phyloP scores from a whole-genome alignment of 1,140 invertebrate genomes.

The Uloborus diversus region DNA sequence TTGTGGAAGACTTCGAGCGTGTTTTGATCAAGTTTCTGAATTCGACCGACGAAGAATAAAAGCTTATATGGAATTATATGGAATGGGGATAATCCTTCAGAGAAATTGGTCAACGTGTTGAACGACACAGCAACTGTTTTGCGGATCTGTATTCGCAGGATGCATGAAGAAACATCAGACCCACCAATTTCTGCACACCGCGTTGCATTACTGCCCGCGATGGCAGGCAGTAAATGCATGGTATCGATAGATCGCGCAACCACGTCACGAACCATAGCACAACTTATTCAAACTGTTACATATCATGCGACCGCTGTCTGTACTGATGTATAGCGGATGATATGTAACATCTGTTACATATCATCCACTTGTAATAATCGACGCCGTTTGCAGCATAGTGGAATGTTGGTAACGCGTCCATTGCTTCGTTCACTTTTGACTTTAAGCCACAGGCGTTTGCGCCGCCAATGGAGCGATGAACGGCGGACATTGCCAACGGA shows the following conservation, averaged over 20 bases:
- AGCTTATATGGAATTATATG: background rate
- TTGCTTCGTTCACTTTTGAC: constrained; percentile 3
- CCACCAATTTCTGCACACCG: background rate
- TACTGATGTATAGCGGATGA: too few species aligned
- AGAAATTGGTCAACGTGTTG: too few species aligned
- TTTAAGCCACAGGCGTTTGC: constrained; percentile 12
- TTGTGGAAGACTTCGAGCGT: background rate
- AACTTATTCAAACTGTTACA: background rate
- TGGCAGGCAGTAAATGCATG: background rate
- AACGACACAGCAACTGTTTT: background rate
- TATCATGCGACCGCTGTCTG: background rate
- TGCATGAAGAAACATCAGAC: background rate
- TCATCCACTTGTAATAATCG: background rate
- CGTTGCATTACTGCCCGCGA: background rate
- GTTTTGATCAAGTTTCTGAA: background rate
- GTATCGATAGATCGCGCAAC: background rate
- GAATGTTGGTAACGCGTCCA: background rate
- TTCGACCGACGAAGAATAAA: background rate
- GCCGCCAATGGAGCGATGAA: constrained; percentile 15
- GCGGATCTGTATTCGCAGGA: background rate
- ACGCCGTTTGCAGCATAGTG: background rate
- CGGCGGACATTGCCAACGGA: background rate
- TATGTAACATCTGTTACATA: too few species aligned
- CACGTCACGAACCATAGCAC: background rate
- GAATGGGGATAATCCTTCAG: background rate